Evolutionary conservation across 1,140 invertebrate genomes (phyloP).

Genomic region (Trichogramma pretiosum): DNA sequence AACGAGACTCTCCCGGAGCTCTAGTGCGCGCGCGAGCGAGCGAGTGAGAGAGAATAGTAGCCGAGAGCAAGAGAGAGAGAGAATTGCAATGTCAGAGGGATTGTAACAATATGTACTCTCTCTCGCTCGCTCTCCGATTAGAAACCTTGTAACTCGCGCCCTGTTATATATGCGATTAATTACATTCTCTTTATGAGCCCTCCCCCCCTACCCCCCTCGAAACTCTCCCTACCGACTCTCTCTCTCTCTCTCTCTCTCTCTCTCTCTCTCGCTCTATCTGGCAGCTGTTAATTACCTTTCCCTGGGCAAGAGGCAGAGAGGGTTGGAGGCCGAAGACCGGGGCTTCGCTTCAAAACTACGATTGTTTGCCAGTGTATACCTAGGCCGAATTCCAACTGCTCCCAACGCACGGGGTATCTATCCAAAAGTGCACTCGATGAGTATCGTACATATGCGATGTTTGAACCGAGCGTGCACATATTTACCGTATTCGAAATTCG

Average conservation of each 20-base stretch:
- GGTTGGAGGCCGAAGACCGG: too few species aligned
- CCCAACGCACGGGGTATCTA: too few species aligned
- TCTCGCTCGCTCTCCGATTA: constrained; percentile 30
- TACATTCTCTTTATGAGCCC: constrained; percentile 29
- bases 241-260: too few species aligned
- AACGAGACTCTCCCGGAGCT: constrained; percentile 1
- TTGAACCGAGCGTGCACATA: too few species aligned
- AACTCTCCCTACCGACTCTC: neutral
- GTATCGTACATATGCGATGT: too few species aligned
- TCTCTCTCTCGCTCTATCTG: neutral
- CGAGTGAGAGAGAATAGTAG: neutral
- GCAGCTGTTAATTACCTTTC: too few species aligned
- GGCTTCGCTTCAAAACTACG: too few species aligned
- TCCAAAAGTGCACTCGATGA: too few species aligned
- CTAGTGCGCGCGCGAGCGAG: neutral
- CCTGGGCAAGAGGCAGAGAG: too few species aligned
- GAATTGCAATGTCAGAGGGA: constrained; percentile 14
- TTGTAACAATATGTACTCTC: constrained; percentile 34
- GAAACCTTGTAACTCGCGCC: constrained; percentile 22
- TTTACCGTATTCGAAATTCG: too few species aligned
- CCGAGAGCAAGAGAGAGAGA: neutral
- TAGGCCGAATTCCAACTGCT: too few species aligned
- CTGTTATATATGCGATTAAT: constrained; percentile 33
- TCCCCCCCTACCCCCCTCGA: neutral
- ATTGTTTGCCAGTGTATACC: too few species aligned